Evolutionary conservation across 2,113 vertebrate genomes (phyloP).

Genomic region (Isichthys henryi): DNA sequence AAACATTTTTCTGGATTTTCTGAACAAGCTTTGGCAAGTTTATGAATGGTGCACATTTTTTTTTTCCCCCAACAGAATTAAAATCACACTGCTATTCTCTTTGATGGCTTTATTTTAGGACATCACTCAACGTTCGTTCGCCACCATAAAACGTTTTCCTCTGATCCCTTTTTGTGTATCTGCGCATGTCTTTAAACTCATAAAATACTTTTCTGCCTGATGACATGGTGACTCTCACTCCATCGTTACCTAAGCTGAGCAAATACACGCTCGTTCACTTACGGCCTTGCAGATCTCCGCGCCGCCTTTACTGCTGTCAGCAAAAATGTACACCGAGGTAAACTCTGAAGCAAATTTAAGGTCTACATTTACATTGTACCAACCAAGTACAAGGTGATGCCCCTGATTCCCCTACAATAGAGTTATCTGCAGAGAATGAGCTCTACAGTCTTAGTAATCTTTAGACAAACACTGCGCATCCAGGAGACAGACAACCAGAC

Average conservation of each 20-base stretch:
- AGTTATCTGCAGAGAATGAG: neutral
- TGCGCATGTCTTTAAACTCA: neutral
- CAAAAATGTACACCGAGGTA: neutral
- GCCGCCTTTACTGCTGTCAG: neutral
- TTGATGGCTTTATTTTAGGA: slow-evolving; percentile 2
- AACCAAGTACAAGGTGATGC: neutral
- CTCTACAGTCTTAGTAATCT: neutral
- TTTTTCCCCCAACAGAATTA: neutral
- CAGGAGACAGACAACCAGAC: neutral
- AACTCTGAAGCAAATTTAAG: neutral
- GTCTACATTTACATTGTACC: neutral
- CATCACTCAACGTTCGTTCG: neutral
- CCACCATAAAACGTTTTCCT: slow-evolving; percentile 5
- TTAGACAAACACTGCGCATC: neutral
- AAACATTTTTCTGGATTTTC: neutral
- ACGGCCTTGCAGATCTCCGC: neutral
- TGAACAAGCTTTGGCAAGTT: slow-evolving; percentile 13
- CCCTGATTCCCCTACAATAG: neutral
- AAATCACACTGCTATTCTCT: neutral
- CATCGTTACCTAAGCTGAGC: neutral
- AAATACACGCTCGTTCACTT: neutral
- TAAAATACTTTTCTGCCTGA: neutral
- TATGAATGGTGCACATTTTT: neutral
- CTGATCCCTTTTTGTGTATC: neutral
- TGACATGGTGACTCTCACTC: neutral